A percentile compares a stretch with the other conserved stretches of the same genome.
Conservation (phyloP, 2,113 vertebrate species). For the Bufo gargarizans region DNA sequence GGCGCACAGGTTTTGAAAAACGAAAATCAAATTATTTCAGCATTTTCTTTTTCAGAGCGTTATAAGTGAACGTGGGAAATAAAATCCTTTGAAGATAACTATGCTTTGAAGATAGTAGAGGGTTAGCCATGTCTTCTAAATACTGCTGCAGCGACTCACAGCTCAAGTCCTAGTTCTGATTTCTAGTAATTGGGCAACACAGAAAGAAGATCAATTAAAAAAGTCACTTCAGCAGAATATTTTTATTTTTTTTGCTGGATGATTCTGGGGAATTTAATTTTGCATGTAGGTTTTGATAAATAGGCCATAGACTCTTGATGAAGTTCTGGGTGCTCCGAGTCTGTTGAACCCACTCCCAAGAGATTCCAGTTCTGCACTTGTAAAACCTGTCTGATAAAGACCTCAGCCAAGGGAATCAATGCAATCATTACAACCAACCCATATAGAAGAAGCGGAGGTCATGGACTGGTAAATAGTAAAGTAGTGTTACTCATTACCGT, state of each 20-base stretch:
- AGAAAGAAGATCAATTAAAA: constrained; percentile 32
- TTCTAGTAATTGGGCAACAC: constrained; percentile 34
- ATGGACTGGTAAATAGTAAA: constrained; percentile 28
- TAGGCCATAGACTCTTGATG: not conserved
- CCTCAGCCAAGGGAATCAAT: not conserved
- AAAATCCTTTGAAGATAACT: constrained; percentile 49
- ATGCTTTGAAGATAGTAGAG: constrained; percentile 47
- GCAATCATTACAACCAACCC: not conserved
- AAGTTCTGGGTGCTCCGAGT: not conserved
- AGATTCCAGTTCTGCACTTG: not conserved
- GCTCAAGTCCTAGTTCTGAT: constrained; percentile 23
- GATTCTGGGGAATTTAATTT: constrained; percentile 31
- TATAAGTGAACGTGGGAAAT: constrained; percentile 34
- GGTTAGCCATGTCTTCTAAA: constrained; percentile 43
- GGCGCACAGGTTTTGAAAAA: constrained; percentile 15
- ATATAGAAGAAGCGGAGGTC: not conserved
- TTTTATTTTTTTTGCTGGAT: not conserved
- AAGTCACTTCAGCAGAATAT: not conserved
- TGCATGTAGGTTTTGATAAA: constrained; percentile 45
- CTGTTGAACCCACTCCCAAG: not conserved
- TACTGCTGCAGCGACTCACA: constrained; percentile 32
- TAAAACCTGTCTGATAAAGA: not conserved
- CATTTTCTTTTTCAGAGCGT: constrained; percentile 11
- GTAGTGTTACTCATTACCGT: not conserved
- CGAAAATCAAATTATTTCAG: constrained; percentile 51